Conservation (phyloP, 2,113 vertebrate species). For the Lasiurus cinereus region DNA sequence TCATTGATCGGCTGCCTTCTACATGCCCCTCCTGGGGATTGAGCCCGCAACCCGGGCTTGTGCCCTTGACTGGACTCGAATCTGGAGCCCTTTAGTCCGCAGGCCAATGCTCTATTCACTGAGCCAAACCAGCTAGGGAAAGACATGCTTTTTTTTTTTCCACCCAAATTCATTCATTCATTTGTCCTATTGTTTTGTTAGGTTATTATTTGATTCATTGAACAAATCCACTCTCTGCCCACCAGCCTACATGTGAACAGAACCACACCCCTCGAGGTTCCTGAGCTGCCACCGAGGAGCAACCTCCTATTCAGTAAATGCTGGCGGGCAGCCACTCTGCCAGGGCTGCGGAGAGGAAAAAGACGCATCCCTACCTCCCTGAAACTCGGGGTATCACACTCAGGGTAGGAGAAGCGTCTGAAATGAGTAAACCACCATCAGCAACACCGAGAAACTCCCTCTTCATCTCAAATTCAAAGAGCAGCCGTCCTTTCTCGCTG, state of each 20-base stretch:
- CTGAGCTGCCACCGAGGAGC: neutral
- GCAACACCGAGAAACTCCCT: neutral
- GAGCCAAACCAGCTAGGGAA: no score
- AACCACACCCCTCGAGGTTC: neutral
- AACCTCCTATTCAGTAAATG: neutral
- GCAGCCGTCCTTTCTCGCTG: neutral
- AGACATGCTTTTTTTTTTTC: neutral
- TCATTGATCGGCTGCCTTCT: no score
- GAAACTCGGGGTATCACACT: neutral
- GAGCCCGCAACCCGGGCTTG: no score
- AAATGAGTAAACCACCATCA: neutral
- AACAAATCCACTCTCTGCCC: neutral
- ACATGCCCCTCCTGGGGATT: no score
- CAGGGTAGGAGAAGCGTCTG: neutral
- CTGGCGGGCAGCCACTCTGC: no score
- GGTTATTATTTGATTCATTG: no score
- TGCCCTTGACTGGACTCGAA: no score
- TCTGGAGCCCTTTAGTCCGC: no score
- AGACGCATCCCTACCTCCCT: neutral
- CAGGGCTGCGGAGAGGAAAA: neutral
- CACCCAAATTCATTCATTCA: neutral
- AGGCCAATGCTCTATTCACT: no score
- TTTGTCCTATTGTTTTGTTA: neutral
- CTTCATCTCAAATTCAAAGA: conserved; percentile 31
- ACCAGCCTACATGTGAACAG: neutral